Conservation (phyloP, 2,113 vertebrate genomes). For the Pardalotus punctatus region DNA sequence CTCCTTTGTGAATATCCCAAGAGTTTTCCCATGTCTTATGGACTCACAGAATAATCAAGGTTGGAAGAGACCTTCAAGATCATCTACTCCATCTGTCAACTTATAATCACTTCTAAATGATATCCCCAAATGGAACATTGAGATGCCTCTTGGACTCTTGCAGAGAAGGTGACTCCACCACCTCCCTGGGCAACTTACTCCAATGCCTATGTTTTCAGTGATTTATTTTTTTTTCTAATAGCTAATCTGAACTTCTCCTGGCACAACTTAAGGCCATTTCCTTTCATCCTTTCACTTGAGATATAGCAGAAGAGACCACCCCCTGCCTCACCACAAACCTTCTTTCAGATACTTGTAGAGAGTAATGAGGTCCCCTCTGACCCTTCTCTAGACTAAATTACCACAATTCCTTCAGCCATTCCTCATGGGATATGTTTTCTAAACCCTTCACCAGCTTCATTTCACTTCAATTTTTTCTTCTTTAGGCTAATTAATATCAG, state of each 20-base stretch:
- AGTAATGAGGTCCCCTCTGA: background rate
- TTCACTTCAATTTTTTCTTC: background rate
- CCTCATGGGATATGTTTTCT: background rate
- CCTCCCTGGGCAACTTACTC: background rate
- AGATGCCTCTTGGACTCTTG: background rate
- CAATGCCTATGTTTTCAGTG: background rate
- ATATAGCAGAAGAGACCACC: background rate
- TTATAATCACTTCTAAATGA: fast-evolving
- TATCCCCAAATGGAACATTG: background rate
- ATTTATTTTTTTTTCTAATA: background rate
- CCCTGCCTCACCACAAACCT: background rate
- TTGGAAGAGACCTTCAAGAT: background rate
- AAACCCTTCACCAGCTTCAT: background rate
- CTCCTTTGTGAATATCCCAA: background rate
- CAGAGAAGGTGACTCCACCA: background rate
- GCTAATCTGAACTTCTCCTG: background rate
- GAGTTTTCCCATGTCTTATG: background rate
- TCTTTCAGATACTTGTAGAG: background rate
- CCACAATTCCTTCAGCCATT: background rate
- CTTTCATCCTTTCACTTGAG: background rate
- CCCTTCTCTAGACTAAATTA: background rate
- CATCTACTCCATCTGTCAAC: background rate
- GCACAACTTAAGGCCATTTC: background rate
- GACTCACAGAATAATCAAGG: background rate
- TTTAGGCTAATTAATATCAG: background rate